Evolutionary conservation across 2,113 vertebrate species (phyloP).

Genomic region (Sarotherodon lohbergeri): DNA sequence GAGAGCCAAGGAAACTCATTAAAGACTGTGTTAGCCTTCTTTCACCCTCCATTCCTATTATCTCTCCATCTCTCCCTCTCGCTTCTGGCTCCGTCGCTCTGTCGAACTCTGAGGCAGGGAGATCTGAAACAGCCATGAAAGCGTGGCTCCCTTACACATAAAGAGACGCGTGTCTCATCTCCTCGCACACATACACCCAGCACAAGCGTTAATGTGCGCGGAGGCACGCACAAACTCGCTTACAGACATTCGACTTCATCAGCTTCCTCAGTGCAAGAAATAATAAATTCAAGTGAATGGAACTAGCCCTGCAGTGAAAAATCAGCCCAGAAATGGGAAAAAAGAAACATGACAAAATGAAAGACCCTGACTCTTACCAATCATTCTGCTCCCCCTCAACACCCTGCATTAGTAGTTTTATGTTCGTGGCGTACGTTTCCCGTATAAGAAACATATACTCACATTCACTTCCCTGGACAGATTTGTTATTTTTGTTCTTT

Average conservation of each 20-base stretch:
- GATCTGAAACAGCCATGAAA: slow-evolving; percentile 68
- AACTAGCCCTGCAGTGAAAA: slow-evolving; percentile 50
- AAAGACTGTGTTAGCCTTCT: slow-evolving; percentile 60
- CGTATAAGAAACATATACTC: background rate
- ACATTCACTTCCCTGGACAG: background rate
- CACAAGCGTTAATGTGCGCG: background rate
- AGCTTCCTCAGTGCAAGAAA: slow-evolving; percentile 49
- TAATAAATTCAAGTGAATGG: slow-evolving; percentile 58
- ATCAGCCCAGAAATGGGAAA: slow-evolving; percentile 25
- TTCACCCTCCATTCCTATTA: slow-evolving; percentile 57
- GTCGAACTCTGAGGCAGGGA: slow-evolving; percentile 50
- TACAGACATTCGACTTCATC: slow-evolving; percentile 53
- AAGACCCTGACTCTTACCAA: slow-evolving; percentile 29
- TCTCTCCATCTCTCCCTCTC: slow-evolving; percentile 51
- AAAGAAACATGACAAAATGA: slow-evolving; percentile 52
- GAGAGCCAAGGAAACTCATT: slow-evolving; percentile 67
- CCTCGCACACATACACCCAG: background rate
- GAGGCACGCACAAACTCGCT: slow-evolving; percentile 17
- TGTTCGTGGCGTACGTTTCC: background rate
- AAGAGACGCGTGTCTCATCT: background rate
- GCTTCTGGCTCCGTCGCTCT: slow-evolving; percentile 45
- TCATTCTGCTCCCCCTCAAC: background rate
- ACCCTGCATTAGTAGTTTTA: background rate
- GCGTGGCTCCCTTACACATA: slow-evolving; percentile 24
- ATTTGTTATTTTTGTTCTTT: background rate